Conservation (phyloP, 2,888 invertebrate species). For the Hipparchia semele region DNA sequence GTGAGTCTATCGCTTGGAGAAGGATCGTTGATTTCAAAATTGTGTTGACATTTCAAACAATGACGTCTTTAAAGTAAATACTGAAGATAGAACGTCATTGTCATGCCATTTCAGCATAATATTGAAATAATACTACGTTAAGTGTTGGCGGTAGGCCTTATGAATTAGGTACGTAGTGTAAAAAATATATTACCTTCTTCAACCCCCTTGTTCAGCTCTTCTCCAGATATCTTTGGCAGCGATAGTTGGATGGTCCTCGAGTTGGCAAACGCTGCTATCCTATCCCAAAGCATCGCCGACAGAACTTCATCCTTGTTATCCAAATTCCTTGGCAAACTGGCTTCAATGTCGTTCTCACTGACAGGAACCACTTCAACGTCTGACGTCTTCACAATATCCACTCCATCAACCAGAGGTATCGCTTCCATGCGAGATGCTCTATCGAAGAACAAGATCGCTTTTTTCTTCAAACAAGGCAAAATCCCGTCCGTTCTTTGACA, state of each 20-base stretch:
- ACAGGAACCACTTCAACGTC: conserved; percentile 72
- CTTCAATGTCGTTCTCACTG: conserved; percentile 87
- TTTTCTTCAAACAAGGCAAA: conserved; percentile 90
- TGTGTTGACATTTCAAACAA: no score
- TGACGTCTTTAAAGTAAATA: no score
- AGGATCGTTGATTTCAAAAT: no score
- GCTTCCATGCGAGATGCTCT: conserved; percentile 88
- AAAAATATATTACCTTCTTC: conserved; percentile 87
- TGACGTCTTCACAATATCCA: conserved; percentile 84
- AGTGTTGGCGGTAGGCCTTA: no score
- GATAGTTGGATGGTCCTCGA: conserved; percentile 90
- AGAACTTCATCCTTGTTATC: conserved; percentile 87
- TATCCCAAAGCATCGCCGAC: conserved; percentile 87
- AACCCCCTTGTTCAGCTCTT: conserved; percentile 86
- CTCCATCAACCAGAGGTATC: conserved; percentile 83
- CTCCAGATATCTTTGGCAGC: conserved; percentile 87
- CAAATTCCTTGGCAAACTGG: conserved; percentile 85
- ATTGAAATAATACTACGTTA: no score
- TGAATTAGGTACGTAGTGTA: not conserved
- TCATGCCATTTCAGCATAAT: no score
- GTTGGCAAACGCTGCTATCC: conserved; percentile 87
- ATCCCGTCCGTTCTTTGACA: conserved; percentile 88
- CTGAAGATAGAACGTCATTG: no score
- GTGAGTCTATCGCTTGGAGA: no score
- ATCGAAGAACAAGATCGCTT: conserved; percentile 91